phyloP scores from a whole-genome alignment of 2,113 vertebrate species.

The Ptychochromis oligacanthus region DNA sequence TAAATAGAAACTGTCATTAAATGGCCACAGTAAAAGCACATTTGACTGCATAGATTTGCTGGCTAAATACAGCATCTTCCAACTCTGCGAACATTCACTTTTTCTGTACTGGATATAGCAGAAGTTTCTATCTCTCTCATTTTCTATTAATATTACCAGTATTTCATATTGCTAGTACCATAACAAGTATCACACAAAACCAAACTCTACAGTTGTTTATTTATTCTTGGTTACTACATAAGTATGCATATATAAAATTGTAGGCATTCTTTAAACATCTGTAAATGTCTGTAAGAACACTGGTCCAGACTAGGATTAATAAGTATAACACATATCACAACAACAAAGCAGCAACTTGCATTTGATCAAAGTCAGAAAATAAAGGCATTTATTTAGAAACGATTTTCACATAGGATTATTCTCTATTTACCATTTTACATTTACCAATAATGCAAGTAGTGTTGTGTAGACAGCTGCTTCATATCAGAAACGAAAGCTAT shows the following conservation, averaged over 20 bases:
- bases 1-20: background rate
- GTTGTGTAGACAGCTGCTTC: too few relatives aligned
- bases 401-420: too few relatives aligned
- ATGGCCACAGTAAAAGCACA: background rate
- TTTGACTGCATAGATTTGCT: background rate
- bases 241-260: background rate
- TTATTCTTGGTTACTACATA: background rate
- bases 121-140: background rate
- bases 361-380: too few relatives aligned
- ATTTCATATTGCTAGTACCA: background rate
- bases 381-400: too few relatives aligned
- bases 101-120: background rate
- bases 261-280: too few relatives aligned
- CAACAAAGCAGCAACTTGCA: too few relatives aligned
- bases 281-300: too few relatives aligned
- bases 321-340: background rate
- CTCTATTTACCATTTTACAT: too few relatives aligned
- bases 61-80: background rate
- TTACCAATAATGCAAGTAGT: background rate
- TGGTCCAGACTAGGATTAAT: background rate
- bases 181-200: background rate
- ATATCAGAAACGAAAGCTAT: accelerated
- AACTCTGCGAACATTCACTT: background rate
- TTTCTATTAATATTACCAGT: background rate
- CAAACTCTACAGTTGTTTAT: background rate